Evolutionary conservation across 2,797 vertebrate species (phyloP).

Genomic region (Chelonia mydas): DNA sequence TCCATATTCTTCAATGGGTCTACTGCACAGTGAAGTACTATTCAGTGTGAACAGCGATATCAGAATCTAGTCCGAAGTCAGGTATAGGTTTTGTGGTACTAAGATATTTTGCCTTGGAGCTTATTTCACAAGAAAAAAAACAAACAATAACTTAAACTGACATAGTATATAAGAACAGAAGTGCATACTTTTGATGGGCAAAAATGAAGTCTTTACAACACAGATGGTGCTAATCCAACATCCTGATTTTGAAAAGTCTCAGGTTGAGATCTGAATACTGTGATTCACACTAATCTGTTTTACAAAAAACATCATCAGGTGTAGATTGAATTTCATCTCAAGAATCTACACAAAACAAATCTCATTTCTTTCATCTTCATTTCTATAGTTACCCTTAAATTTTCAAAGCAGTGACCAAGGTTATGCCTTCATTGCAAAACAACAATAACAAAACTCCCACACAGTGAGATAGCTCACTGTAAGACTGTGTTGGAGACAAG

Average conservation of each 20-base stretch:
- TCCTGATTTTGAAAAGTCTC: neutral
- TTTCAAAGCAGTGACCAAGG: neutral
- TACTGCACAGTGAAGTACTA: neutral
- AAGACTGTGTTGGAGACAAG: fast-evolving
- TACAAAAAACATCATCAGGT: neutral
- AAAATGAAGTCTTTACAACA: neutral
- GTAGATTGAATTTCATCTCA: neutral
- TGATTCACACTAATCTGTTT: neutral
- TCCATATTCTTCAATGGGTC: neutral
- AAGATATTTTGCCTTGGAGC: neutral
- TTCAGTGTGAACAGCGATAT: neutral
- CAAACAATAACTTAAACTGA: neutral
- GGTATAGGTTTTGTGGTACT: neutral
- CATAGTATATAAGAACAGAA: neutral
- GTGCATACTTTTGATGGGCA: neutral
- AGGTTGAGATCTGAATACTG: neutral
- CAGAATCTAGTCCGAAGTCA: neutral
- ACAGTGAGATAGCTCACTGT: neutral
- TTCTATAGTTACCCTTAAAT: neutral
- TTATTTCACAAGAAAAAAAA: neutral
- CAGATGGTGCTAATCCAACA: neutral
- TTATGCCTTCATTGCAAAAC: neutral
- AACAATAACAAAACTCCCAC: neutral
- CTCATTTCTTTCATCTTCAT: fast-evolving
- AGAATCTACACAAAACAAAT: neutral